phyloP scores from a whole-genome alignment of 2,888 invertebrate genomes.

The Metopia argyrocephala region DNA sequence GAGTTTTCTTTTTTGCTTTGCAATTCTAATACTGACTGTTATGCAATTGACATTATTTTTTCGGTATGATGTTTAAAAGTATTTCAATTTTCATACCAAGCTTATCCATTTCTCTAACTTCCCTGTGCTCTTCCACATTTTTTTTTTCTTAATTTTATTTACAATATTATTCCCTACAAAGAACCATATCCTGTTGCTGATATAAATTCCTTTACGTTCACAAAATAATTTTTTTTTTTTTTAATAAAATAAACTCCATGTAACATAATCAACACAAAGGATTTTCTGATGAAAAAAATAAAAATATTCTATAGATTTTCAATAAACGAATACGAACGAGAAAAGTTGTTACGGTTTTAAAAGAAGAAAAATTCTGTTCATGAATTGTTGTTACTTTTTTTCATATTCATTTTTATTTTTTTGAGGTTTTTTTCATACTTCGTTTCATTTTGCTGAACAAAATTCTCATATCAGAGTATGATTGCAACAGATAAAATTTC shows the following conservation, averaged over 20 bases:
- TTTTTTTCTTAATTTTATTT: background rate
- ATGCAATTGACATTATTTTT: slow-evolving; percentile 53
- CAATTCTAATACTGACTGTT: too few relatives aligned
- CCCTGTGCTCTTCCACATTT: background rate
- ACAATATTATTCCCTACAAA: slow-evolving; percentile 20
- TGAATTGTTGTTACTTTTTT: slow-evolving; percentile 62
- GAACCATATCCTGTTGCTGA: slow-evolving; percentile 38
- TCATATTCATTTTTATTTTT: slow-evolving; percentile 15
- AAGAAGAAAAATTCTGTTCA: slow-evolving; percentile 65
- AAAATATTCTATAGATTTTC: slow-evolving; percentile 63
- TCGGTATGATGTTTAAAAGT: slow-evolving; percentile 49
- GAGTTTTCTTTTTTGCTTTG: slow-evolving; percentile 1
- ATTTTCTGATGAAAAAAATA: slow-evolving; percentile 68
- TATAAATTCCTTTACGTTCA: background rate
- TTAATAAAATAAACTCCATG: slow-evolving; percentile 77
- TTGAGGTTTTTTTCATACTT: slow-evolving; percentile 51
- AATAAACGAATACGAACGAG: slow-evolving; percentile 16
- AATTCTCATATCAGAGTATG: slow-evolving; percentile 67
- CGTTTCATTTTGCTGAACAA: slow-evolving; percentile 70
- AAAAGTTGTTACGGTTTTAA: slow-evolving; percentile 43
- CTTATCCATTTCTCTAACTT: slow-evolving; percentile 15
- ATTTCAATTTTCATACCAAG: slow-evolving; percentile 49
- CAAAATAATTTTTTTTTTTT: slow-evolving; percentile 59
- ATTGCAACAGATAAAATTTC: slow-evolving; percentile 56
- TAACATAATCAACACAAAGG: slow-evolving; percentile 77